Conservation (phyloP, 2,888 invertebrate genomes). For the Rhagium mordax region DNA sequence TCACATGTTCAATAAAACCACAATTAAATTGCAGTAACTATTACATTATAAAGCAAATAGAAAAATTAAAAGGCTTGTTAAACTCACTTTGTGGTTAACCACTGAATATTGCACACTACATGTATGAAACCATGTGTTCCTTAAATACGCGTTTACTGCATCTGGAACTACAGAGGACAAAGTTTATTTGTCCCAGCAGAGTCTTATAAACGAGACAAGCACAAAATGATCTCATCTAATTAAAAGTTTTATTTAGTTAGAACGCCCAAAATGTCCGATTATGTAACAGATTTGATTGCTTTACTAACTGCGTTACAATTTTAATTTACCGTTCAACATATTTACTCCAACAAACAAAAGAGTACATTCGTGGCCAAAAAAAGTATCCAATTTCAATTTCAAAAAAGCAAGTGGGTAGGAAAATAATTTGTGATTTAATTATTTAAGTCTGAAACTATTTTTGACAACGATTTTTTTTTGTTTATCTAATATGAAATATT, state of each 20-base stretch:
- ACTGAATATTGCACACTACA: not conserved
- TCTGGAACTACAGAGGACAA: not conserved
- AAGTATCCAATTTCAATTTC: no score
- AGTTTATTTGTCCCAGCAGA: not conserved
- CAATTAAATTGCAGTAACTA: no score
- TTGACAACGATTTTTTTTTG: no score
- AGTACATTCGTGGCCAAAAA: no score
- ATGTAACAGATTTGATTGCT: not conserved
- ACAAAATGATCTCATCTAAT: constrained; percentile 13
- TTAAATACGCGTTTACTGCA: constrained; percentile 16
- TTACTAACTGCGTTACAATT: not conserved
- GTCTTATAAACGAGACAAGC: not conserved
- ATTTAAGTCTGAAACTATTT: no score
- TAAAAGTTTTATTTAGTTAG: constrained; percentile 22
- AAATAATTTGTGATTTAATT: no score
- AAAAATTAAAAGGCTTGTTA: not conserved
- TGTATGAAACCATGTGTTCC: not conserved
- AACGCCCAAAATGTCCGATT: not conserved
- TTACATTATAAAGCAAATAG: not conserved
- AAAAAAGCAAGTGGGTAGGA: no score
- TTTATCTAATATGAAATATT: no score
- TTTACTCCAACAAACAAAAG: no score
- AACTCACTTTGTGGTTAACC: constrained; percentile 18
- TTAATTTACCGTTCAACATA: not conserved
- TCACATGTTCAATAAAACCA: no score